A percentile compares a stretch with the other conserved stretches of the same genome.
Evolutionary conservation across 2,113 vertebrate genomes (phyloP).

Genomic region (Puntigrus tetrazona): DNA sequence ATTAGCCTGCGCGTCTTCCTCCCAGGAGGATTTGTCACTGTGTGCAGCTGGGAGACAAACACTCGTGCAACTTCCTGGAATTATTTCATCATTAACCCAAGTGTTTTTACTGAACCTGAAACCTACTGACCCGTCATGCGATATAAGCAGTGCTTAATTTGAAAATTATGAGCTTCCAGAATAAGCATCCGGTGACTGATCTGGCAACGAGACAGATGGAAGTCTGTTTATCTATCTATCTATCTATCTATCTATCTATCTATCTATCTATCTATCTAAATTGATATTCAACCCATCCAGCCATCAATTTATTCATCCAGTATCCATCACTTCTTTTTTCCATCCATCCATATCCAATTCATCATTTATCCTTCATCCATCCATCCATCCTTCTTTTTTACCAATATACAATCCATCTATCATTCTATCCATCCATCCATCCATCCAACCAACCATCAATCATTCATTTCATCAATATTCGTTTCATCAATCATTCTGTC

Average conservation of each 20-base stretch:
- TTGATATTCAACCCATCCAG: too few relatives aligned
- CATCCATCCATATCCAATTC: too few relatives aligned
- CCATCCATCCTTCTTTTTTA: too few relatives aligned
- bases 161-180: neutral
- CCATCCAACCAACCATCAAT: too few relatives aligned
- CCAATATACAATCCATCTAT: too few relatives aligned
- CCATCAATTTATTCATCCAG: too few relatives aligned
- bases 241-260: neutral
- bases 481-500: too few relatives aligned
- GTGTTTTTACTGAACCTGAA: constrained; percentile 15
- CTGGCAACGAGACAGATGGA: neutral
- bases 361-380: too few relatives aligned
- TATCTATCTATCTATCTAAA: neutral
- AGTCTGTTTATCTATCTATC: neutral
- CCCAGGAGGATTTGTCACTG: neutral
- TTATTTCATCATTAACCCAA: constrained; percentile 4
- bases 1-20: constrained; percentile 5
- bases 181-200: neutral
- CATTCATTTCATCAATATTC: too few relatives aligned
- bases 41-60: neutral
- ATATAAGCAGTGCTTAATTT: neutral
- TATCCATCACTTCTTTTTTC: too few relatives aligned
- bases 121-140: neutral
- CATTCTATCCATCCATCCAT: too few relatives aligned
- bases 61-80: neutral